A percentile compares a stretch with the other conserved stretches of the same genome.
phyloP scores from a whole-genome alignment of 2,888 invertebrate genomes.

The Salpingus planirostris region DNA sequence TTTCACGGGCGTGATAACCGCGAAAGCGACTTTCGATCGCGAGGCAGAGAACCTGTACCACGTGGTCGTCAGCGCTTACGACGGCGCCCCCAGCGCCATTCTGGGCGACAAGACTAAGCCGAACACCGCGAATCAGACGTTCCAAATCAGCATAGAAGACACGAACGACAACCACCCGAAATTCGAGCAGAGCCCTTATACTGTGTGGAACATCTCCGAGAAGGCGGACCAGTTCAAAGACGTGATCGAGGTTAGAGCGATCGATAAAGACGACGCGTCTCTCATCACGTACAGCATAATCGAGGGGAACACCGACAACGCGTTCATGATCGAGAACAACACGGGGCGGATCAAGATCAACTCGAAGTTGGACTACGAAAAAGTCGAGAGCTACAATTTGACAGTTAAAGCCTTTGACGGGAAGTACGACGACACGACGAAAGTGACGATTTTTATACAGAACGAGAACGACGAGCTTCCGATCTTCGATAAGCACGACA shows the following conservation, averaged over 20 bases:
- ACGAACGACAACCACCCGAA: constrained; percentile 92
- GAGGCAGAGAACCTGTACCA: constrained; percentile 79
- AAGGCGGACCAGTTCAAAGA: constrained; percentile 74
- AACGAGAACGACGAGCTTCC: constrained; percentile 93
- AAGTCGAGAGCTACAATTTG: constrained; percentile 74
- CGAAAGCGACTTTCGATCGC: constrained; percentile 73
- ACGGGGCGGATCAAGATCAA: constrained; percentile 82
- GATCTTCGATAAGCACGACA: constrained; percentile 61
- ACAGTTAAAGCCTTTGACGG: constrained; percentile 80
- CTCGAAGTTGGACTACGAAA: constrained; percentile 72
- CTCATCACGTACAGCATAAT: constrained; percentile 80
- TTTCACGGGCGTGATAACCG: constrained; percentile 82
- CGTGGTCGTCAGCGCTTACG: constrained; percentile 74
- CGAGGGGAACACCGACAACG: constrained; percentile 75
- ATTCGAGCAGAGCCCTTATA: constrained; percentile 69
- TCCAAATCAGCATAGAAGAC: constrained; percentile 87
- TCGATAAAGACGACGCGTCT: constrained; percentile 83
- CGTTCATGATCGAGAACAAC: constrained; percentile 74
- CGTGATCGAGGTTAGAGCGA: constrained; percentile 80
- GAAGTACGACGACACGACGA: constrained; percentile 70
- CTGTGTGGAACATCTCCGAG: constrained; percentile 69
- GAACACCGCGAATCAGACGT: constrained; percentile 70
- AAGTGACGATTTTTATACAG: constrained; percentile 74
- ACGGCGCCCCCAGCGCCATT: constrained; percentile 75
- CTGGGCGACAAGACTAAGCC: constrained; percentile 55